Conservation (phyloP, 2,888 invertebrate genomes). For the Lasioglossum villosulum region DNA sequence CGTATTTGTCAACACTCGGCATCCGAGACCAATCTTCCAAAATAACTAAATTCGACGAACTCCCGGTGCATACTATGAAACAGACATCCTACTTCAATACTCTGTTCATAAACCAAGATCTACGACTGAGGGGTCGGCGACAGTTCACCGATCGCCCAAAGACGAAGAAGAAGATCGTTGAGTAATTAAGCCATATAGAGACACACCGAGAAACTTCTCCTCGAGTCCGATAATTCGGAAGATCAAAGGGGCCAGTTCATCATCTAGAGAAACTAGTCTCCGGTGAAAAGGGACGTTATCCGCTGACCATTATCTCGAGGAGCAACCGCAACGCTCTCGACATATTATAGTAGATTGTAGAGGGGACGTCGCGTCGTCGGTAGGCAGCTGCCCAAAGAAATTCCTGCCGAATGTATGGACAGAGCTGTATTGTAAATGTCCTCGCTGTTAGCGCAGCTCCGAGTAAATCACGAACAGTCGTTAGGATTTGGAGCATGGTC, state of each 20-base stretch:
- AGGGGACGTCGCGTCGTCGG: neutral
- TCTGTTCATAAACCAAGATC: too few relatives aligned
- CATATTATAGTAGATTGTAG: conserved; percentile 12
- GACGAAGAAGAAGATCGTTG: conserved; percentile 6
- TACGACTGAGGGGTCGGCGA: neutral
- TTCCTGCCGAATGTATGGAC: conserved; percentile 16
- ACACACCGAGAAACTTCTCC: neutral
- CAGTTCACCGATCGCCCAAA: neutral
- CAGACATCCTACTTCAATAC: neutral
- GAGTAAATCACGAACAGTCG: conserved; percentile 69
- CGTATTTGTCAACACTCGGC: neutral
- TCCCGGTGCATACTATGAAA: neutral
- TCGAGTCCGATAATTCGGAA: neutral
- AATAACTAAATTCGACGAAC: conserved; percentile 1
- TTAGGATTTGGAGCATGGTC: conserved; percentile 72
- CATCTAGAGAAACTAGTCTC: neutral
- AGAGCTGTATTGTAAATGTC: conserved; percentile 25
- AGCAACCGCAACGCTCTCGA: neutral
- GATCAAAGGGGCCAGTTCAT: conserved; percentile 16
- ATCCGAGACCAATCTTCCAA: neutral
- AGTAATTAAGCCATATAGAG: conserved; percentile 8
- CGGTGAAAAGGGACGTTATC: neutral
- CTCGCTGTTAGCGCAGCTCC: conserved; percentile 18
- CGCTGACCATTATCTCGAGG: conserved; percentile 4
- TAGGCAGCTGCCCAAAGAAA: conserved; percentile 23